Conservation (phyloP, 1,140 invertebrate genomes). For the Pentalonia nigronervosa region DNA sequence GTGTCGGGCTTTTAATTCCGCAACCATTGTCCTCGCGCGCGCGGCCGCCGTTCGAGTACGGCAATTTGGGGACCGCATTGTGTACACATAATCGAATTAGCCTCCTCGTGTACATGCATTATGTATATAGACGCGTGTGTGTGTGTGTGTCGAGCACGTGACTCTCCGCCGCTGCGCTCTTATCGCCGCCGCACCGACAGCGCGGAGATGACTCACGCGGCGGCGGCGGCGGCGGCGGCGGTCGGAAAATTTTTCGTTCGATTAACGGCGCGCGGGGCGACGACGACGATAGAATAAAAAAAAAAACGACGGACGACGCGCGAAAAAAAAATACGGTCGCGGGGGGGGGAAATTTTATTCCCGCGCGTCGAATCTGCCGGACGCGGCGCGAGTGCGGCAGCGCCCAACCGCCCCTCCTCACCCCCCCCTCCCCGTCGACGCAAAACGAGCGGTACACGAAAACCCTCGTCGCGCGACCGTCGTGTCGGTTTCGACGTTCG, state of each 20-base stretch:
- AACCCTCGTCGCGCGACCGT: neutral
- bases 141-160: constrained; percentile 28
- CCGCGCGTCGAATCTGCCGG: neutral
- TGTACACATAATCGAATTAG: constrained; percentile 57
- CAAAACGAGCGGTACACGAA: neutral
- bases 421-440: too few species aligned
- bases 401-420: too few species aligned
- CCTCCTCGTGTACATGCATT: neutral
- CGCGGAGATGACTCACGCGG: constrained; percentile 42
- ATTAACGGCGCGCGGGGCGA: neutral
- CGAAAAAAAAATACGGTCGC: too few species aligned
- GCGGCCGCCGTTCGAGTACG: constrained; percentile 32
- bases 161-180: constrained; percentile 34
- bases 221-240: neutral
- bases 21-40: neutral
- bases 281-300: neutral
- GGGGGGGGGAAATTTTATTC: too few species aligned
- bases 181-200: constrained; percentile 19
- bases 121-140: neutral
- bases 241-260: neutral
- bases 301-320: neutral
- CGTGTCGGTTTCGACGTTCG: neutral
- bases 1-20: constrained; percentile 47
- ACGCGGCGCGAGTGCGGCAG: neutral
- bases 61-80: constrained; percentile 55